Evolutionary conservation across 2,113 vertebrate species (phyloP).

Genomic region (Syngnathoides biaculeatus): DNA sequence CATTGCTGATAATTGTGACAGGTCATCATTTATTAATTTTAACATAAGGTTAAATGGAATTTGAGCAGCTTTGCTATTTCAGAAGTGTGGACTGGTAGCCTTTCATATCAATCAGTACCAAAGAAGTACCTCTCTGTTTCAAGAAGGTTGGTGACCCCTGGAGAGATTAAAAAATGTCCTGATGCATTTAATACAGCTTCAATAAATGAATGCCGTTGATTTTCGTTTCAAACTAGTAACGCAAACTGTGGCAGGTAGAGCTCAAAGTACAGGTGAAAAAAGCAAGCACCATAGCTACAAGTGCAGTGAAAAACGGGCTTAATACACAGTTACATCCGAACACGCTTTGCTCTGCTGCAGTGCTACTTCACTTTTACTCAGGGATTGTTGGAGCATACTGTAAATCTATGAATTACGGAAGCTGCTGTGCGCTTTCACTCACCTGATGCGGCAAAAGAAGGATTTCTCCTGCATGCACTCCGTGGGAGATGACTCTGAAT

Average conservation of each 20-base stretch:
- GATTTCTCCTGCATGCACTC: constrained; percentile 95
- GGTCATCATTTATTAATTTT: not conserved
- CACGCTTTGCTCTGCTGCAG: not conserved
- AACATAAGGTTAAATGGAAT: not conserved
- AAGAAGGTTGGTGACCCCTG: not conserved
- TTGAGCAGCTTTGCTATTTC: not conserved
- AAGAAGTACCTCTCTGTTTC: not conserved
- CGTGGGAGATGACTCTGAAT: constrained; percentile 80
- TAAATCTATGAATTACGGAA: constrained; percentile 36
- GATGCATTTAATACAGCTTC: not conserved
- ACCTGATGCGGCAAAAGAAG: constrained; percentile 98
- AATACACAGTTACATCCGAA: constrained; percentile 24
- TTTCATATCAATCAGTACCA: not conserved
- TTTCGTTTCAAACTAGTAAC: no score
- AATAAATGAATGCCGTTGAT: no score
- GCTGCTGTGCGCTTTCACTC: constrained; percentile 41
- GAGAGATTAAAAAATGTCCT: no score
- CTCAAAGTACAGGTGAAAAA: not conserved
- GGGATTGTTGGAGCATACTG: constrained; percentile 27
- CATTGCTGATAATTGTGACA: no score
- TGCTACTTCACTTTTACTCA: constrained; percentile 23
- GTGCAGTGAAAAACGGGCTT: not conserved
- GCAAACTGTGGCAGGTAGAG: not conserved
- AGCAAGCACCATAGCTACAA: not conserved
- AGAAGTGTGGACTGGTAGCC: not conserved